phyloP scores from a whole-genome alignment of 2,113 vertebrate species.

The Colossoma macropomum region DNA sequence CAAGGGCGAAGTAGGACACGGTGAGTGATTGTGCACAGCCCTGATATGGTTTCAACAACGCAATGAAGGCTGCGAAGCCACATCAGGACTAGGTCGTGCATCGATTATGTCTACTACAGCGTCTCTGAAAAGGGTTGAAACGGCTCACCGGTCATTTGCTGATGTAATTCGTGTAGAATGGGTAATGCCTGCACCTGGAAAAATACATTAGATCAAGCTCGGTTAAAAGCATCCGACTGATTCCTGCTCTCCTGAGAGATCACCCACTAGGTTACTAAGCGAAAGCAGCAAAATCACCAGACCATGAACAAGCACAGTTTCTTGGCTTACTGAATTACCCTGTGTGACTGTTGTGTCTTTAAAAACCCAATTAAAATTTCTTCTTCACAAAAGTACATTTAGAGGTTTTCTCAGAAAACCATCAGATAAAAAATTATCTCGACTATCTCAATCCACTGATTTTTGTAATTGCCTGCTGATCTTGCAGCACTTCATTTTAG shows the following conservation, averaged over 20 bases:
- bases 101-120: constrained; percentile 20
- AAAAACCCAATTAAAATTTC: constrained; percentile 15
- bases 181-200: constrained; percentile 7
- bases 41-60: constrained; percentile 24
- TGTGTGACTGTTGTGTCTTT: background rate
- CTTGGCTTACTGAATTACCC: constrained; percentile 2
- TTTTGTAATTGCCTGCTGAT: constrained; percentile 36
- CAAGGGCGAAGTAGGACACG: constrained; percentile 30
- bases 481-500: constrained; percentile 4
- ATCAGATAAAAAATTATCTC: constrained; percentile 30
- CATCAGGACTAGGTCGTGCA: constrained; percentile 2
- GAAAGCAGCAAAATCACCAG: background rate
- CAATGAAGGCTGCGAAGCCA: constrained; percentile 27
- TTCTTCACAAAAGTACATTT: background rate
- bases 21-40: constrained; percentile 24
- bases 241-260: constrained; percentile 1
- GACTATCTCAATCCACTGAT: background rate
- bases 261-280: background rate
- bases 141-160: constrained; percentile 9
- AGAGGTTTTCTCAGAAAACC: background rate
- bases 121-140: constrained; percentile 15
- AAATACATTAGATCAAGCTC: constrained; percentile 6
- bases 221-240: constrained; percentile 10
- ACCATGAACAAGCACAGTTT: background rate
- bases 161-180: background rate